Conservation (phyloP, 2,797 vertebrate species). For the Anas bernieri region DNA sequence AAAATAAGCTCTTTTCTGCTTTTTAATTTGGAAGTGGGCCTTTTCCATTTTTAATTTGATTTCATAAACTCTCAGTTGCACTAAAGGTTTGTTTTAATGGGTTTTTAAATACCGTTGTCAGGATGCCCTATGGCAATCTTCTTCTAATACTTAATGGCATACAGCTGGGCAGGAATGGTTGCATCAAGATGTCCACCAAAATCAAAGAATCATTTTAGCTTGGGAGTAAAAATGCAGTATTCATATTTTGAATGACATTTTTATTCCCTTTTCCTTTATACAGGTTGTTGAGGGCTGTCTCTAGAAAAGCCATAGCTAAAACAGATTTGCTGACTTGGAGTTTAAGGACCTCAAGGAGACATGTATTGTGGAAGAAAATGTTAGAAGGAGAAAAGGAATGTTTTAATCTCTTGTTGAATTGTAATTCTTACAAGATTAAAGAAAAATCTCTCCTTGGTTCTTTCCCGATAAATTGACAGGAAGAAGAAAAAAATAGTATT, state of each 20-base stretch:
- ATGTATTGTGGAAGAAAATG: background rate
- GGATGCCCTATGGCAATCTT: background rate
- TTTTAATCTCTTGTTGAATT: background rate
- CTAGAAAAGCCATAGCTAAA: background rate
- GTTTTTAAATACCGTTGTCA: slow-evolving; percentile 42
- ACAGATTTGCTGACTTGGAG: background rate
- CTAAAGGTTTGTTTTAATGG: slow-evolving; percentile 10
- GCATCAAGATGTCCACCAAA: background rate
- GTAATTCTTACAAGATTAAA: background rate
- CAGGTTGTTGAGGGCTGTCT: background rate
- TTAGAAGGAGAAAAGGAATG: no score
- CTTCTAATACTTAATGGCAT: background rate
- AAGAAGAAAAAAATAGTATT: background rate
- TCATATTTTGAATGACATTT: background rate
- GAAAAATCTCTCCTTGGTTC: background rate
- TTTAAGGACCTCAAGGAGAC: background rate
- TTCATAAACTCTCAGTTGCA: background rate
- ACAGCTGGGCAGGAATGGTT: slow-evolving; percentile 34
- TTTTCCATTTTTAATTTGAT: slow-evolving; percentile 19
- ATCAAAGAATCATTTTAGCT: background rate
- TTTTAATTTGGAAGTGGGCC: slow-evolving; percentile 41
- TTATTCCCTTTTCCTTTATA: background rate
- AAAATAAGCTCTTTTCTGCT: background rate
- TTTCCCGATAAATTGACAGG: background rate
- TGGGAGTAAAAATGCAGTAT: background rate